phyloP scores from a whole-genome alignment of 23 tunicate species.

The Oikopleura albicans region DNA sequence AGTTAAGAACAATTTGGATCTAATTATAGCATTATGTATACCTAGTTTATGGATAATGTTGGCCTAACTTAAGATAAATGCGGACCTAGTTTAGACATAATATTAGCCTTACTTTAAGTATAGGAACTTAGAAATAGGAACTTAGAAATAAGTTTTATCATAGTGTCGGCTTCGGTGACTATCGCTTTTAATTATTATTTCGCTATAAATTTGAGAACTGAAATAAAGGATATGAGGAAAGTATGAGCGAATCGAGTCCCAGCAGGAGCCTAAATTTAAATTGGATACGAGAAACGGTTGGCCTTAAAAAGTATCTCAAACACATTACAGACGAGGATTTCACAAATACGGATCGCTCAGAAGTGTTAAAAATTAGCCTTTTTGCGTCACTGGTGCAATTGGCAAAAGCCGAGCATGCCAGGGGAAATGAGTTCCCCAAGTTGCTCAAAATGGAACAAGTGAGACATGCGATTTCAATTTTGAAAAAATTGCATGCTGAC shows the following conservation, averaged over 20 bases:
- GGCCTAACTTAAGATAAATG: no score
- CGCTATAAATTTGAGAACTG: not conserved
- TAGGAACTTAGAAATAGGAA: no score
- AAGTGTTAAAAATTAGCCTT: not conserved
- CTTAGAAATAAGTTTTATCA: not conserved
- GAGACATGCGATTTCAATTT: not conserved
- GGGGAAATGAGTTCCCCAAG: not conserved
- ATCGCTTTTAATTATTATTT: not conserved
- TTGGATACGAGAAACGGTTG: not conserved
- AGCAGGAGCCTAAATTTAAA: not conserved
- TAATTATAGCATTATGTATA: no score
- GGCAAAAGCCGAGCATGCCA: not conserved
- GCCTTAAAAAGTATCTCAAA: not conserved
- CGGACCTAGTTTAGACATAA: no score
- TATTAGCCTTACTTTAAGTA: no score
- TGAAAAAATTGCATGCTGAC: not conserved
- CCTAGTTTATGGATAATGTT: no score
- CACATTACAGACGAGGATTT: not conserved
- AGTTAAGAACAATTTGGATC: no score
- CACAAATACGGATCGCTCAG: not conserved
- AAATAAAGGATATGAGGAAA: not conserved
- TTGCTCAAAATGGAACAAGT: not conserved
- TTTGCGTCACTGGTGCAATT: not conserved
- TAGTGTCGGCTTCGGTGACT: not conserved
- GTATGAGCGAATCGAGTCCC: not conserved